Percentiles rank a stretch among this genome's conserved stretches.
phyloP scores from a whole-genome alignment of 1,140 invertebrate species.

The Drosophila asahinai region DNA sequence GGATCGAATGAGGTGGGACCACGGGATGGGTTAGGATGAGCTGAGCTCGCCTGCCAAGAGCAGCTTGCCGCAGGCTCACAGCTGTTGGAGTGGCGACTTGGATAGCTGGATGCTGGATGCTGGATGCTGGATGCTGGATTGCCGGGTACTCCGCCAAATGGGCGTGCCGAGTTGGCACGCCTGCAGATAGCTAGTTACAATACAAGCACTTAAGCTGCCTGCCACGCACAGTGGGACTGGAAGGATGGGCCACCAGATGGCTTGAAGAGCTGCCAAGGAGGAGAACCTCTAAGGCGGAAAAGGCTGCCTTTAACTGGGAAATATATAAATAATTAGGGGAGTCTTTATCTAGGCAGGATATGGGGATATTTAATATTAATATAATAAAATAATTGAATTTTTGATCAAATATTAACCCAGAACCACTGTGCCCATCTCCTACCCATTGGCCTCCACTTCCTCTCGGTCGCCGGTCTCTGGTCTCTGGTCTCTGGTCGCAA shows the following conservation, averaged over 20 bases:
- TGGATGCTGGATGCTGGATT: conserved; percentile 23
- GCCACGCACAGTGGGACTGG: conserved; percentile 43
- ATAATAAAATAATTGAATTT: neutral
- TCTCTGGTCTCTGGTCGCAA: conserved; percentile 12
- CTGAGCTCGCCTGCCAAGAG: conserved; percentile 34
- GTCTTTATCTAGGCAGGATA: too few species aligned
- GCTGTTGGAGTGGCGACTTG: conserved; percentile 56
- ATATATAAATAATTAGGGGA: too few species aligned
- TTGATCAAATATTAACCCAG: neutral
- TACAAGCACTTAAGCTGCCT: conserved; percentile 60
- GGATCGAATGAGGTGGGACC: conserved; percentile 21
- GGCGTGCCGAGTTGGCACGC: conserved; percentile 58
- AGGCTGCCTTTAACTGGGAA: neutral
- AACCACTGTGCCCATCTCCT: conserved; percentile 22
- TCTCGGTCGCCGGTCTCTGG: conserved; percentile 6
- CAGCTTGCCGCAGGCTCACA: conserved; percentile 43
- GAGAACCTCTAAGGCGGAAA: neutral
- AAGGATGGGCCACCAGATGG: conserved; percentile 8
- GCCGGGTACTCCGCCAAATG: conserved; percentile 33
- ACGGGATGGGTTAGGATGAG: conserved; percentile 15
- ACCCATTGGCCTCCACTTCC: conserved; percentile 18
- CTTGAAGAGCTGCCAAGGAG: neutral
- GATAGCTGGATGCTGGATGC: conserved; percentile 10
- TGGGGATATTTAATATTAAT: too few species aligned
- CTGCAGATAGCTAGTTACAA: conserved; percentile 74